These are phyloP conservation scores for Patiria pectinifera DNA, from an alignment of 53 echinoderm and acorn worm genomes.

Conservation along the genomic window DNA sequence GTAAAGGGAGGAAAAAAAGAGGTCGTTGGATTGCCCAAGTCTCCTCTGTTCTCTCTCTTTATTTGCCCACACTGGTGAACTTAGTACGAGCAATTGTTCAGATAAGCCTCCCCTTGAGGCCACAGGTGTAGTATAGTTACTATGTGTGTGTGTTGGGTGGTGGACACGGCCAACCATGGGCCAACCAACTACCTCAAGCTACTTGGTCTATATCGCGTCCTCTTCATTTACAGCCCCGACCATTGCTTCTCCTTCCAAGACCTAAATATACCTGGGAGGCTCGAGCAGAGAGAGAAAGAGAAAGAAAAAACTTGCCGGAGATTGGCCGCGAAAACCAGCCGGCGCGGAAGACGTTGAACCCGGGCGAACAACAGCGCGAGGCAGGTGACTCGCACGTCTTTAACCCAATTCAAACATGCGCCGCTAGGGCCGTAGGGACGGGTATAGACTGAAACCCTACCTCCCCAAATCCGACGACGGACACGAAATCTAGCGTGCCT, in stretches of 20 bases:
- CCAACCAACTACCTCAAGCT: conserved; percentile 58
- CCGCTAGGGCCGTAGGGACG: conserved; percentile 66
- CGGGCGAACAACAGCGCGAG: conserved; percentile 61
- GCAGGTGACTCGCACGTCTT: conserved; percentile 70
- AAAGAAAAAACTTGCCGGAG: conserved; percentile 33
- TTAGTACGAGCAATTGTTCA: conserved; percentile 64
- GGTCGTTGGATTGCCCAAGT: conserved; percentile 48
- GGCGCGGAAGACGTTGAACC: conserved; percentile 60
- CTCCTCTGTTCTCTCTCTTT: conserved; percentile 31
- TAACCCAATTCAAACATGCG: conserved; percentile 88
- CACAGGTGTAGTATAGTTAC: conserved; percentile 55
- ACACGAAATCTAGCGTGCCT: conserved; percentile 70
- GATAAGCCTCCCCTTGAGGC: conserved; percentile 59
- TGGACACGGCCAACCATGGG: conserved; percentile 50
- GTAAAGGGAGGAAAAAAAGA: neutral
- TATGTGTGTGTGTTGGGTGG: conserved; percentile 12
- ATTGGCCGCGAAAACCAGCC: conserved; percentile 64
- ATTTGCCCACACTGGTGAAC: conserved; percentile 62
- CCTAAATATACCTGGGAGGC: conserved; percentile 62
- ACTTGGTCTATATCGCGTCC: conserved; percentile 57
- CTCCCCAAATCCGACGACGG: conserved; percentile 66
- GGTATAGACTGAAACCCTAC: conserved; percentile 60
- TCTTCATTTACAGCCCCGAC: conserved; percentile 30
- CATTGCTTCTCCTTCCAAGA: conserved; percentile 42
- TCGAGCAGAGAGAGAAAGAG: conserved; percentile 5